phyloP scores from a whole-genome alignment of 2,797 vertebrate genomes.

The Xyrichtys novacula region DNA sequence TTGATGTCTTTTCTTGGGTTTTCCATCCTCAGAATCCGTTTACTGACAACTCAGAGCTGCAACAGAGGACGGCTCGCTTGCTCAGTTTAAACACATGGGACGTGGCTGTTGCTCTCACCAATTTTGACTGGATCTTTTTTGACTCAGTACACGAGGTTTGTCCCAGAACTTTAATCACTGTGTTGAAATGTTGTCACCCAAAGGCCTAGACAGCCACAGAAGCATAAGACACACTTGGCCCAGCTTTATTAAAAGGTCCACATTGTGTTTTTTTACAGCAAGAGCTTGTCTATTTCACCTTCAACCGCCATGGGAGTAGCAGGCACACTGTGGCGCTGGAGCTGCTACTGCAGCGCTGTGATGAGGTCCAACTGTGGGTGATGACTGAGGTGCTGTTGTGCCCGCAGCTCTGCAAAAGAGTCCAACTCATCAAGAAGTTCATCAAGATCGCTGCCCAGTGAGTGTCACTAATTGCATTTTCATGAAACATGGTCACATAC shows the following conservation, averaged over 20 bases:
- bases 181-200: neutral
- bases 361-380: constrained; percentile 97
- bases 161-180: neutral
- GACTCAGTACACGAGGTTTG: constrained; percentile 93
- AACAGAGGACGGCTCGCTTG: constrained; percentile 90
- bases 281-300: constrained; percentile 96
- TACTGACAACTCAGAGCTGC: constrained; percentile 90
- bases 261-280: constrained; percentile 85
- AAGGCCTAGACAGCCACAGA: neutral
- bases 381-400: constrained; percentile 96
- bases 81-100: constrained; percentile 97
- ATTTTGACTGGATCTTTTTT: constrained; percentile 95
- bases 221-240: neutral
- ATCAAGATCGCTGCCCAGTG: constrained; percentile 98
- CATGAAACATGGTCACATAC: no score
- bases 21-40: constrained; percentile 86
- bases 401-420: constrained; percentile 91
- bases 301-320: constrained; percentile 89
- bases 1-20: constrained; percentile 15
- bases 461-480: no score
- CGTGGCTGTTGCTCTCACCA: constrained; percentile 92
- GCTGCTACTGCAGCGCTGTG: constrained; percentile 94
- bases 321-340: constrained; percentile 90
- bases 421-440: constrained; percentile 99
- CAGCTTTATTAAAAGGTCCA: neutral